A percentile compares a stretch with the other conserved stretches of the same genome.
Conservation (phyloP, 1,140 invertebrate species). For the Dolichoris vasculosae region DNA sequence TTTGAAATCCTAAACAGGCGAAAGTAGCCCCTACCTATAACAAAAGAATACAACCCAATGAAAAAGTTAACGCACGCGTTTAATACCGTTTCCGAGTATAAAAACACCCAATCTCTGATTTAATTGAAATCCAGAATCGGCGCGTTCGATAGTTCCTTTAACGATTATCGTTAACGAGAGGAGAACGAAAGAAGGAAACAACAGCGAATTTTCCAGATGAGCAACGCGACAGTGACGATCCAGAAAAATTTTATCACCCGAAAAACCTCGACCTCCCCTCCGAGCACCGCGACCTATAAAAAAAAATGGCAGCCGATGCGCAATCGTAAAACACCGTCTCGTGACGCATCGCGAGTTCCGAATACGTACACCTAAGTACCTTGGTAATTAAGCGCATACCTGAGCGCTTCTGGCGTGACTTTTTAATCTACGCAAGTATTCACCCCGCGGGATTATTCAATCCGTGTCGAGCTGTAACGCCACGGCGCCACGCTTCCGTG, state of each 20-base stretch:
- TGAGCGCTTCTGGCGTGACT: slow-evolving; percentile 25
- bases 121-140: background rate
- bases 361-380: too few relatives aligned
- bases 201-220: background rate
- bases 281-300: background rate
- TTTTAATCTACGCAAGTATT: slow-evolving; percentile 16
- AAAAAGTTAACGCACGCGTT: too few relatives aligned
- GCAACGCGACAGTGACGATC: background rate
- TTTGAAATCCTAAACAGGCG: too few relatives aligned
- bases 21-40: too few relatives aligned
- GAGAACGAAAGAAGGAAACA: background rate
- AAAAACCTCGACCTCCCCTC: background rate
- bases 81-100: too few relatives aligned
- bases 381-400: slow-evolving; percentile 19
- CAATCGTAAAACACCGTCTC: background rate
- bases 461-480: background rate
- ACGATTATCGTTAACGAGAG: background rate
- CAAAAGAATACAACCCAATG: too few relatives aligned
- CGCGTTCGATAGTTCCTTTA: background rate
- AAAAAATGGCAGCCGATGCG: background rate
- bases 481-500: background rate
- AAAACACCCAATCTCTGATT: background rate
- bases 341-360: background rate
- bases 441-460: slow-evolving; percentile 17
- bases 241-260: background rate